Conservation (phyloP, 2,797 vertebrate genomes). For the Peromyscus attwateri region DNA sequence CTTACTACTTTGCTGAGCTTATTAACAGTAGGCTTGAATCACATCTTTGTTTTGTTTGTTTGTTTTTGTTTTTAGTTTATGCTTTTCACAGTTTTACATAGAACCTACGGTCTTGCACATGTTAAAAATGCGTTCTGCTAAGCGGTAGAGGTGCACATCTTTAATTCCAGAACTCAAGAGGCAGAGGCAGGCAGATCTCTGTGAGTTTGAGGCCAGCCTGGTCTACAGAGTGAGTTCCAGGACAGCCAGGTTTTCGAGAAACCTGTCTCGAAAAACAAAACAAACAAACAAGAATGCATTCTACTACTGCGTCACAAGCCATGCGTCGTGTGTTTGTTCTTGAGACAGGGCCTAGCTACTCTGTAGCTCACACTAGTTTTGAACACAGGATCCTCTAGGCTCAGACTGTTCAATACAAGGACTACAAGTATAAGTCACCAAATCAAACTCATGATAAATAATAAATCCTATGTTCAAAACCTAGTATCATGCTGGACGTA, state of each 20-base stretch:
- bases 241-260: neutral
- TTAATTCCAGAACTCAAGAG: neutral
- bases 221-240: neutral
- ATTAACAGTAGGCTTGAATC: neutral
- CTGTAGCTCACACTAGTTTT: neutral
- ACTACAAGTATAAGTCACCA: neutral
- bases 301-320: neutral
- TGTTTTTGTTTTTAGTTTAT: no score
- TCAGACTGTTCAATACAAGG: neutral
- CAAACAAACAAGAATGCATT: neutral
- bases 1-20: neutral
- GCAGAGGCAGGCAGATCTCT: neutral
- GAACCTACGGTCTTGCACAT: neutral
- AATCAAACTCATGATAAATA: neutral
- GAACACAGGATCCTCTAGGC: neutral
- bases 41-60: neutral
- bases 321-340: neutral
- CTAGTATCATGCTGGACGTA: neutral
- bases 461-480: neutral
- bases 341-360: neutral
- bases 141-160: neutral
- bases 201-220: neutral
- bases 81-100: neutral
- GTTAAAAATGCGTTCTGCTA: neutral
- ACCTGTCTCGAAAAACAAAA: neutral